Conservation (phyloP, 2,113 vertebrate genomes). For the Tyrannus savana region DNA sequence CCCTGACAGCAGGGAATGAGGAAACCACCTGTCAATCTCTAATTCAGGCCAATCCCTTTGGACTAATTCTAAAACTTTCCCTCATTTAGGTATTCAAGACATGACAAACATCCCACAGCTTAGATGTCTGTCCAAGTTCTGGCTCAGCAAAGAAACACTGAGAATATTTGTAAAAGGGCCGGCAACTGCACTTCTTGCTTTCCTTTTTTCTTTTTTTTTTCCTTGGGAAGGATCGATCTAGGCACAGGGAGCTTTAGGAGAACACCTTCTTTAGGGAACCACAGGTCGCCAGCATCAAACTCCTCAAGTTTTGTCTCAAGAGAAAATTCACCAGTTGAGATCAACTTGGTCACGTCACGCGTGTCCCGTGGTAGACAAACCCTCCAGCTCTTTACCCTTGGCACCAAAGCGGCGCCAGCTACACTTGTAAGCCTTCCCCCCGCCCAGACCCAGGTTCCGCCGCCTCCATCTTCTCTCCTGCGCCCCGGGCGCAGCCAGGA, state of each 20-base stretch:
- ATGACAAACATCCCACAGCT: not conserved
- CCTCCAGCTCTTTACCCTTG: not conserved
- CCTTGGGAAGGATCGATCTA: not conserved
- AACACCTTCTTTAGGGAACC: not conserved
- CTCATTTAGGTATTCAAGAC: not conserved
- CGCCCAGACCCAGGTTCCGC: too few relatives aligned
- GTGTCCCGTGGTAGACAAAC: rapidly evolving
- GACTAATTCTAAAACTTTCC: not conserved
- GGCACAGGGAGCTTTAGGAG: not conserved
- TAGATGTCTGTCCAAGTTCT: not conserved
- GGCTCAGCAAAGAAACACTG: not conserved
- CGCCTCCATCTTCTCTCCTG: not conserved
- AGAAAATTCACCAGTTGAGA: not conserved
- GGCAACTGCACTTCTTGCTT: not conserved
- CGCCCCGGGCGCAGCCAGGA: not conserved
- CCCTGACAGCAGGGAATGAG: not conserved
- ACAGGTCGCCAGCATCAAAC: not conserved
- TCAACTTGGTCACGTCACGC: not conserved
- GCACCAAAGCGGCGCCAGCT: not conserved
- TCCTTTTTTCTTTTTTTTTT: not conserved
- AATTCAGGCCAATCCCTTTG: not conserved
- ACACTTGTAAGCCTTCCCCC: not conserved
- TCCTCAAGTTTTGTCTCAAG: not conserved
- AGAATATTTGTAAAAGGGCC: not conserved
- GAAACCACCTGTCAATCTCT: not conserved